These are phyloP conservation scores for Todus mexicanus DNA, from an alignment of 2,797 vertebrate species.

Conservation along the genomic window DNA sequence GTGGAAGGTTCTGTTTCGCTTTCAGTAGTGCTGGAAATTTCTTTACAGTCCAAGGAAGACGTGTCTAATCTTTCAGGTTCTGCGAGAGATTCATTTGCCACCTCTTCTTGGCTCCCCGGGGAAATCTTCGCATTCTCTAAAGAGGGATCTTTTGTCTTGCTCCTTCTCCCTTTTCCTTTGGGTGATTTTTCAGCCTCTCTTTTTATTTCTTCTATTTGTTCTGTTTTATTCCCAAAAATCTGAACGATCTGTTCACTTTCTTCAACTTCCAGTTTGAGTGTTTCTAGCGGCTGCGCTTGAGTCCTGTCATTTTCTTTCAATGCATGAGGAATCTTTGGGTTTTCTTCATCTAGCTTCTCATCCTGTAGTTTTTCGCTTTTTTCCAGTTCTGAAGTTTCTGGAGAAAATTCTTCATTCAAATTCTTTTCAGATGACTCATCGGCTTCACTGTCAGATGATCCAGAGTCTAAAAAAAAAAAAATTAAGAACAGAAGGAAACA, in stretches of 20 bases:
- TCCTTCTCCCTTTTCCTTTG: conserved; percentile 83
- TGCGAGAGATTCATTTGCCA: conserved; percentile 29
- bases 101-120: conserved; percentile 65
- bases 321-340: conserved; percentile 74
- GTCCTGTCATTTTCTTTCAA: conserved; percentile 74
- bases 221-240: conserved; percentile 72
- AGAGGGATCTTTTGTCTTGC: conserved; percentile 77
- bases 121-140: conserved; percentile 75
- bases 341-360: conserved; percentile 69
- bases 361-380: conserved; percentile 71
- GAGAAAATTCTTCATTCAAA: conserved; percentile 78
- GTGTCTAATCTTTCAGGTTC: conserved; percentile 69
- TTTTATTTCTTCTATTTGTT: conserved; percentile 74
- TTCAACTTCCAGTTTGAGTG: conserved; percentile 73
- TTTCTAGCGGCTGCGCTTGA: conserved; percentile 67
- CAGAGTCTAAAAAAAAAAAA: conserved; percentile 80
- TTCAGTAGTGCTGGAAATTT: conserved; percentile 60
- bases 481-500: background rate
- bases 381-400: conserved; percentile 75
- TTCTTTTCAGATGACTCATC: conserved; percentile 88
- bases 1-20: conserved; percentile 80
- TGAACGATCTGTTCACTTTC: conserved; percentile 74
- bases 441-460: conserved; percentile 89
- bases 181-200: conserved; percentile 80
- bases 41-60: conserved; percentile 70